Percentiles rank a stretch among this genome's conserved stretches.
Conservation (phyloP, 1,140 invertebrate species). For the Drosophila paulistorum region DNA sequence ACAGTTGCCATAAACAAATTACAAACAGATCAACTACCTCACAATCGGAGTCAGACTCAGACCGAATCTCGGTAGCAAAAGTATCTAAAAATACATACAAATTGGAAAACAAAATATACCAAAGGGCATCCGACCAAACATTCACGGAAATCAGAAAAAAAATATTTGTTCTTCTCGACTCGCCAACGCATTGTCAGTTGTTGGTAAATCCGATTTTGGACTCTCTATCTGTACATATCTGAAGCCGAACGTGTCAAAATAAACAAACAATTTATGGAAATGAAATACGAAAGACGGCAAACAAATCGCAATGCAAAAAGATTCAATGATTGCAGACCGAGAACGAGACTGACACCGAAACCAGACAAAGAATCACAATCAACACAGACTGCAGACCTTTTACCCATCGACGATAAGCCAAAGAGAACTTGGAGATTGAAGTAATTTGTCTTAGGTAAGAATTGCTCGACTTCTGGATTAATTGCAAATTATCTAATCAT, state of each 20-base stretch:
- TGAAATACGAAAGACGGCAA: conserved; percentile 7
- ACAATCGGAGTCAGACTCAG: not conserved
- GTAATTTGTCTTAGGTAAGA: conserved; percentile 4
- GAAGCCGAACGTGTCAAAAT: conserved; percentile 45
- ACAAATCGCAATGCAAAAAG: conserved; percentile 16
- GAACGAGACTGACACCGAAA: not conserved
- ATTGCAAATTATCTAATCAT: conserved; percentile 4
- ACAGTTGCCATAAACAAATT: conserved; percentile 60
- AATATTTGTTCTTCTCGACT: conserved; percentile 26
- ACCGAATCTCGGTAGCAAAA: not conserved
- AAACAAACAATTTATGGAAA: conserved; percentile 50
- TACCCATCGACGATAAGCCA: not conserved
- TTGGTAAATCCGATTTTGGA: not conserved
- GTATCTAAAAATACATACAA: conserved; percentile 37
- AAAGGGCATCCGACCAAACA: not conserved
- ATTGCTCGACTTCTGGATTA: not conserved
- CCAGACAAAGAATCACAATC: not conserved
- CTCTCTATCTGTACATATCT: not conserved
- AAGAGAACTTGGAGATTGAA: not conserved
- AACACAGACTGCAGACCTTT: not conserved
- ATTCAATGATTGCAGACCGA: conserved; percentile 1
- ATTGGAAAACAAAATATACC: too few species aligned
- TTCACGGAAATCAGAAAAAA: conserved; percentile 39
- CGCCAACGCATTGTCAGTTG: conserved; percentile 13
- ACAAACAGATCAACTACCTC: conserved; percentile 37